Evolutionary conservation across 2,113 vertebrate species (phyloP).

Genomic region (Hemicordylus capensis): DNA sequence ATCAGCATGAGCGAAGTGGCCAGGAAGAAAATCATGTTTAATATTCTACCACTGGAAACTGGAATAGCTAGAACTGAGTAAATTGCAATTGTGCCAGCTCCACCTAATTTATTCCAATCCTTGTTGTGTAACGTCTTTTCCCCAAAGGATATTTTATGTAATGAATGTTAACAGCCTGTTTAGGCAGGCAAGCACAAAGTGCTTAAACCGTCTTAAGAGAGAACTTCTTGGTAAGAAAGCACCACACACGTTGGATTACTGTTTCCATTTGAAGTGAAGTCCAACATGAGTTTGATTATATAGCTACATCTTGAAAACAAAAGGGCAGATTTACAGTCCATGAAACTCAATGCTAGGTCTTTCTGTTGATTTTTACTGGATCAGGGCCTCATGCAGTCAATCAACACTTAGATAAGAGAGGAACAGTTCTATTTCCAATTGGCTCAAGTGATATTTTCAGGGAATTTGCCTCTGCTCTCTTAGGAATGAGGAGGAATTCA

Average conservation of each 20-base stretch:
- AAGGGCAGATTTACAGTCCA: not conserved
- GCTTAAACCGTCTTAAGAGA: not conserved
- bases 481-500: not conserved
- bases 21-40: not conserved
- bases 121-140: not conserved
- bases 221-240: not conserved
- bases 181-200: not conserved
- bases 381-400: not conserved
- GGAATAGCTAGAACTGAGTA: not conserved
- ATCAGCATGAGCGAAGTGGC: not conserved
- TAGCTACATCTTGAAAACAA: not conserved
- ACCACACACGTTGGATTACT: not conserved
- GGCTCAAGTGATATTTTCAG: not conserved
- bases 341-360: not conserved
- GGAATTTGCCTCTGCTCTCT: constrained; percentile 14
- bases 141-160: constrained; percentile 24
- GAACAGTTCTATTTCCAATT: not conserved
- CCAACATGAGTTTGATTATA: not conserved
- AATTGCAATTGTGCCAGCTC: not conserved
- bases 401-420: not conserved
- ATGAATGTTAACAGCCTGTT: not conserved
- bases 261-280: constrained; percentile 13
- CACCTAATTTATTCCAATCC: not conserved
- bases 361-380: not conserved
- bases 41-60: not conserved